Percentiles rank a stretch among this genome's conserved stretches.
These are phyloP conservation scores for Charanyca ferruginea DNA, from an alignment of 2,888 invertebrate species.

Conservation along the genomic window DNA sequence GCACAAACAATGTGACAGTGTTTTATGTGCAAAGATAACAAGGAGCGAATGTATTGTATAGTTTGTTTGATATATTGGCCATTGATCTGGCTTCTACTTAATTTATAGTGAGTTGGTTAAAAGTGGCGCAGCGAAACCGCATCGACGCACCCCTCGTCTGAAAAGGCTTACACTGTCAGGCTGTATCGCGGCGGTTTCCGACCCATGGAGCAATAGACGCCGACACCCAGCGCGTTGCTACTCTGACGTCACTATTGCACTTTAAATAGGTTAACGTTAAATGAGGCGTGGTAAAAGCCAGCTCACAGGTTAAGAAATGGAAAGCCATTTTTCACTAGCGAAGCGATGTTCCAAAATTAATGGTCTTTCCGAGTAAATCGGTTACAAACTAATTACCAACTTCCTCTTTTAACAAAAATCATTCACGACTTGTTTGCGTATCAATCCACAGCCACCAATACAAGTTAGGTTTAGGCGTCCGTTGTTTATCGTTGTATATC, in stretches of 20 bases:
- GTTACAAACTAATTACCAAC: conserved; percentile 28
- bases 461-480: conserved; percentile 59
- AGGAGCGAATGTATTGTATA: conserved; percentile 58
- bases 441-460: conserved; percentile 48
- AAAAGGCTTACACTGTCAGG: conserved; percentile 56
- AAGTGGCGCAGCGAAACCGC: conserved; percentile 54
- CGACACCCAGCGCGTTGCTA: conserved; percentile 49
- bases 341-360: conserved; percentile 40
- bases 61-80: conserved; percentile 46
- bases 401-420: conserved; percentile 39
- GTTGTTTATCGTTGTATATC: conserved; percentile 76
- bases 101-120: conserved; percentile 56
- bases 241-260: conserved; percentile 61
- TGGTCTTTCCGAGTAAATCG: conserved; percentile 18
- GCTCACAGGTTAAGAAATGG: conserved; percentile 36
- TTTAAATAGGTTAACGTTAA: conserved; percentile 63
- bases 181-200: conserved; percentile 62
- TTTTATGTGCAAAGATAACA: conserved; percentile 62
- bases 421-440: conserved; percentile 43
- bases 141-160: conserved; percentile 54
- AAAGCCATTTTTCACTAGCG: conserved; percentile 36
- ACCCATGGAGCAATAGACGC: conserved; percentile 62
- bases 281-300: conserved; percentile 54
- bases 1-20: conserved; percentile 56
- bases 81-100: conserved; percentile 57